Base-by-base conservation (phyloP, 2,797 vertebrate genomes). In the Rhyacichthys aspro region DNA sequence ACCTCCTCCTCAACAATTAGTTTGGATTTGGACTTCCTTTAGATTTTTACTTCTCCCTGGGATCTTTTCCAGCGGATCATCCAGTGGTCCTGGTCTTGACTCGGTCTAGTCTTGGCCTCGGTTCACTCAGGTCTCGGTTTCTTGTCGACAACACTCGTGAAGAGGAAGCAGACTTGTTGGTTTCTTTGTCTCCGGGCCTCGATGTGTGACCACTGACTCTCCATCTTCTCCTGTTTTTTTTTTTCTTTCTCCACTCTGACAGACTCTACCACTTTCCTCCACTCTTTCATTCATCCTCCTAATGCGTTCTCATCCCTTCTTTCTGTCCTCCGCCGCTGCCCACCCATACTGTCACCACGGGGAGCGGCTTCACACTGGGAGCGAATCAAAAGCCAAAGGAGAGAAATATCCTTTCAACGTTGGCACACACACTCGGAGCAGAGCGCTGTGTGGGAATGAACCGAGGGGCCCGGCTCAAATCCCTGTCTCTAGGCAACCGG, bases 401-500 rank as follows among this genome's bases (percentile, higher is more conserved):
- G 90, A 94, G 94, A 95, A 95, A 96, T 94, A 94, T 95, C 95
- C 96, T 98, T 98, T 97, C 94, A 96, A 94, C 94, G 92, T 78
- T 92, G 94, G 87, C 36, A 38, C 72, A 7, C 50, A 11, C 73
- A 44, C 63, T 47, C 60, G 37, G 17, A 77, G 74, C 59, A 57
- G 74, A 79, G 77, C 76, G 83, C 95, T 98, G 96, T 99, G 97
- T 99, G 97, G 96, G 97, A 99, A 99, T 98, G 95, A 96, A 95
- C 95, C 94, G 94, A 97, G 95, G 96, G 96, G 95, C 95, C 95
- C 94, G 93, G 94, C 94, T 97, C 92, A 98, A 98, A 98, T 96
- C 95, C 93, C 79, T 89, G 97, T 99, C 94, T 94, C 97, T 95
- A 97, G 92, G 97, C 97, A 98, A 98, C 97, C 93, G 74, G 91